These are phyloP conservation scores for Torymus aiolomorphi DNA, from an alignment of 2,888 invertebrate species.

Conservation along the genomic window DNA sequence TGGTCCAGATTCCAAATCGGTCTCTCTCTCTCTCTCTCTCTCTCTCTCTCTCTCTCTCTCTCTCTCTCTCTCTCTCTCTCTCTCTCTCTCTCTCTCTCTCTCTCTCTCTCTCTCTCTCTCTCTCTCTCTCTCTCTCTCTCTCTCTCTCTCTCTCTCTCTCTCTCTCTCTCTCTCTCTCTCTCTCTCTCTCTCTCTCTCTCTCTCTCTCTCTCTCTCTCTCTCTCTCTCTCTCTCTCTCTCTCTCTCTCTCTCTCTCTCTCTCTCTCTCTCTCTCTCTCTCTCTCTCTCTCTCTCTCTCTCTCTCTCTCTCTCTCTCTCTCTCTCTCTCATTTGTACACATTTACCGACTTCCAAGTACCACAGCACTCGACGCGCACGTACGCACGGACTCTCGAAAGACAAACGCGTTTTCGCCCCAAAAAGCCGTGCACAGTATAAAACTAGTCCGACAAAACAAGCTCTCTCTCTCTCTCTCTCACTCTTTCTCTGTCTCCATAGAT, in stretches of 20 bases:
- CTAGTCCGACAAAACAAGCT: no score
- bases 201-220: neutral
- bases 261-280: neutral
- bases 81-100: neutral
- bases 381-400: no score
- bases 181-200: no score
- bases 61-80: neutral
- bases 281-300: neutral
- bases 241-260: neutral
- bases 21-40: neutral
- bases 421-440: no score
- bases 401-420: no score
- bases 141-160: neutral
- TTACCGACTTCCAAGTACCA: no score
- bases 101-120: neutral
- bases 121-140: neutral
- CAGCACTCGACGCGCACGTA: no score
- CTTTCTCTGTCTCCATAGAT: neutral
- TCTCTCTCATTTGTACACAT: neutral
- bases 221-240: neutral
- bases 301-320: no score
- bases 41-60: neutral
- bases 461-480: no score
- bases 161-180: neutral
- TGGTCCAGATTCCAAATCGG: slow-evolving; percentile 9